phyloP scores from a whole-genome alignment of 2,113 vertebrate species.

The Tinamus guttatus region DNA sequence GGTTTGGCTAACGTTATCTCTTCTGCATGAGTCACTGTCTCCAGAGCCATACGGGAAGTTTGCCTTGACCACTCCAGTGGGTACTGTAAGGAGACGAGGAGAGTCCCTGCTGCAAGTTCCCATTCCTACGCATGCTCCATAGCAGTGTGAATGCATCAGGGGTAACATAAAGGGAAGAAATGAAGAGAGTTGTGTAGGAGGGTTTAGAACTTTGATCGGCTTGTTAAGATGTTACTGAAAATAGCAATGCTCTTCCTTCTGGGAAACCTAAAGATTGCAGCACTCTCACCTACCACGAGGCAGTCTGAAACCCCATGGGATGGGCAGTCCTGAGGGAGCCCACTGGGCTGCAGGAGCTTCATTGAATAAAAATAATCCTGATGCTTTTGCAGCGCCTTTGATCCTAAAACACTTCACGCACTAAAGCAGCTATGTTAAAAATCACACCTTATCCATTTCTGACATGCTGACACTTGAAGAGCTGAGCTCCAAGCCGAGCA shows the following conservation, averaged over 20 bases:
- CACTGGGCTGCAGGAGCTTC: neutral
- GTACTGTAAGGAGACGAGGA: neutral
- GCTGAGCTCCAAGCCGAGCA: neutral
- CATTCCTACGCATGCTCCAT: neutral
- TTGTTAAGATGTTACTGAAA: neutral
- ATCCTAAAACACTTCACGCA: neutral
- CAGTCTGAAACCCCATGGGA: neutral
- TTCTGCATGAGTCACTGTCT: neutral
- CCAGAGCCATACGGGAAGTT: neutral
- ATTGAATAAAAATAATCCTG: neutral
- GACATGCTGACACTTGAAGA: neutral
- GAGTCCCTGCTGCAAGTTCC: neutral
- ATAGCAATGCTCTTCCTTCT: neutral
- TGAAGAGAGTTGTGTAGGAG: neutral
- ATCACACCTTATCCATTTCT: neutral
- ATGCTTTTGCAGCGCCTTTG: neutral
- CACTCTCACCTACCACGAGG: neutral
- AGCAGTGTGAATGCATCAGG: neutral
- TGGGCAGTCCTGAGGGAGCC: neutral
- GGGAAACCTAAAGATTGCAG: neutral
- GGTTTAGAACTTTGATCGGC: neutral
- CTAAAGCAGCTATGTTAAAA: neutral
- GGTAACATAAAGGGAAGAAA: neutral
- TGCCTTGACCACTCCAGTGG: neutral
- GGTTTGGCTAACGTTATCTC: neutral